A percentile compares a stretch with the other conserved stretches of the same genome.
phyloP scores from a whole-genome alignment of 2,888 invertebrate species.

The Leucania comma region DNA sequence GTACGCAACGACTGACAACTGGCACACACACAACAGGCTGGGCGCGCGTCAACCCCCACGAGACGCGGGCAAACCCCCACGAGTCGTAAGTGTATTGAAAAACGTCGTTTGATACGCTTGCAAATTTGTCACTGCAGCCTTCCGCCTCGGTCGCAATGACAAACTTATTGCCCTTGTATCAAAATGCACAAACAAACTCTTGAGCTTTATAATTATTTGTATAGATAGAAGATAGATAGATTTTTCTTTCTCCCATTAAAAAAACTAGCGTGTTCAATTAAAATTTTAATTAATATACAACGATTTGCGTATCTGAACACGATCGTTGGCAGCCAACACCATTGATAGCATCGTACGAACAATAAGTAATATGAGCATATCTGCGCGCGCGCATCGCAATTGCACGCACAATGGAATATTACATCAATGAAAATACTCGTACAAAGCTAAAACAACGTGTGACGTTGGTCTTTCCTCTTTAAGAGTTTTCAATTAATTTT shows the following conservation, averaged over 20 bases:
- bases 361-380: constrained; percentile 50
- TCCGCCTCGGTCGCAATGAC: no score
- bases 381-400: constrained; percentile 36
- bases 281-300: constrained; percentile 44
- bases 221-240: no score
- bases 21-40: no score
- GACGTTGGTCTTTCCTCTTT: background rate
- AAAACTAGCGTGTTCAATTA: constrained; percentile 22
- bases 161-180: no score
- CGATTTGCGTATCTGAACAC: constrained; percentile 57
- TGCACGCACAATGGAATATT: constrained; percentile 35
- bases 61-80: no score
- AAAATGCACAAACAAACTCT: no score
- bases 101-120: no score
- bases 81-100: no score
- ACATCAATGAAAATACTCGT: constrained; percentile 35
- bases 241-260: background rate
- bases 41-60: no score
- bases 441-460: background rate
- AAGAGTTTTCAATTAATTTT: background rate
- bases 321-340: constrained; percentile 34
- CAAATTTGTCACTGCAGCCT: no score
- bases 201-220: background rate
- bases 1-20: no score
- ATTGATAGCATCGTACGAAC: constrained; percentile 58